Evolutionary conservation across 2,113 vertebrate genomes (phyloP).

Genomic region (Sinocyclocheilus anshuiensis): DNA sequence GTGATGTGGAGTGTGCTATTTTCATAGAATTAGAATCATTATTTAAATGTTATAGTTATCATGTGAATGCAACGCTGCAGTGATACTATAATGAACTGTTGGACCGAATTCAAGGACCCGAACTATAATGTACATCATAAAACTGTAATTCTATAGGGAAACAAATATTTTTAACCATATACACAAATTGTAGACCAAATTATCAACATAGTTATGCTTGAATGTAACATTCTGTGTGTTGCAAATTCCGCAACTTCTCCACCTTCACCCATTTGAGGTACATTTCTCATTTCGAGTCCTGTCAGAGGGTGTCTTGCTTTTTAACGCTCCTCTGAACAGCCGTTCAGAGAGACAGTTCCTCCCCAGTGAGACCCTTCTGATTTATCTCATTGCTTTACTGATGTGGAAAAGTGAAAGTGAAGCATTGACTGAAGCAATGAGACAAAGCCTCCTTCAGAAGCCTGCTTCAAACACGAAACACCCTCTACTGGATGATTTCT

Average conservation of each 20-base stretch:
- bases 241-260: not conserved
- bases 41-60: not conserved
- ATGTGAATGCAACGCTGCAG: not conserved
- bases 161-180: too few relatives aligned
- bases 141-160: too few relatives aligned
- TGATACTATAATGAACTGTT: not conserved
- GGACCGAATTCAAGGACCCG: too few relatives aligned
- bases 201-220: not conserved
- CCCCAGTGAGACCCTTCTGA: not conserved
- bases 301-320: not conserved
- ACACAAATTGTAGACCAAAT: too few relatives aligned
- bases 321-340: not conserved
- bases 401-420: conserved; percentile 30
- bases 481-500: not conserved
- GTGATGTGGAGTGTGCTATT: not conserved
- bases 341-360: conserved; percentile 21
- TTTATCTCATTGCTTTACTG: conserved; percentile 11
- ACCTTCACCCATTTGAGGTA: not conserved
- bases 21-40: not conserved
- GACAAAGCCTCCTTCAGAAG: conserved; percentile 4
- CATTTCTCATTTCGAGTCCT: not conserved
- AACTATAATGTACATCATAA: too few relatives aligned
- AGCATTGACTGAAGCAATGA: not conserved
- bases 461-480: not conserved
- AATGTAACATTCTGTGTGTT: not conserved